Evolutionary conservation across 37 sponge, comb jelly and placozoan genomes (phyloP).

Genomic region (Spongilla lacustris): DNA sequence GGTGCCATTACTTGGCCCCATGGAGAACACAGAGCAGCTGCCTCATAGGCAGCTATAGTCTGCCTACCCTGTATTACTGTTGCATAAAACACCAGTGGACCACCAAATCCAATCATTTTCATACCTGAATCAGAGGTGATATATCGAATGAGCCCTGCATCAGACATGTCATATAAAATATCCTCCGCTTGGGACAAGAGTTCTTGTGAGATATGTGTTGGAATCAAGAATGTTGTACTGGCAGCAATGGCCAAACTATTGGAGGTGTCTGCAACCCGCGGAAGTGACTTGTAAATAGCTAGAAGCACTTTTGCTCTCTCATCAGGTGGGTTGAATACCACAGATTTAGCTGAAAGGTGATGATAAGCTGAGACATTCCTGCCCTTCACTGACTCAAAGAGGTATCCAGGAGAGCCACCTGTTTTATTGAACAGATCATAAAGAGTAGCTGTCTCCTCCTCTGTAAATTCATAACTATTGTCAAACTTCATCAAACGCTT

Average conservation of each 20-base stretch:
- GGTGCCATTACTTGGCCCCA: not conserved
- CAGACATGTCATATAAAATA: not conserved
- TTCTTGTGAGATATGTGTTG: not conserved
- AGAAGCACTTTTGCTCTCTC: not conserved
- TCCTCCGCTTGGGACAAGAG: not conserved
- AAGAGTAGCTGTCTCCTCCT: not conserved
- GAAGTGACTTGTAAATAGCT: not conserved
- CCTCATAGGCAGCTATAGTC: not conserved
- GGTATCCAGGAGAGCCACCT: not conserved
- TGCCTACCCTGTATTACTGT: not conserved
- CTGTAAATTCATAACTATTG: not conserved
- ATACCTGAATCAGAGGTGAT: not conserved
- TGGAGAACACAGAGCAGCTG: slow-evolving; percentile 1
- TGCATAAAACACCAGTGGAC: not conserved
- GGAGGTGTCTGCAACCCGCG: not conserved
- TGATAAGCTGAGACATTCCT: not conserved
- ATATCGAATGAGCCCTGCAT: slow-evolving; percentile 1
- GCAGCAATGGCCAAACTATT: not conserved
- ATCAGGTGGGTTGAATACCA: not conserved
- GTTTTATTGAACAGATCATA: slow-evolving; percentile 1
- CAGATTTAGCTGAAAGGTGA: not conserved
- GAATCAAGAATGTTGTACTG: slow-evolving; percentile 1
- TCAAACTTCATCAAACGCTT: not conserved
- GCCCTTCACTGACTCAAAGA: not conserved
- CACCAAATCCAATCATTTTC: not conserved